phyloP scores from a whole-genome alignment of 2,113 vertebrate species.

The Lagopus muta region DNA sequence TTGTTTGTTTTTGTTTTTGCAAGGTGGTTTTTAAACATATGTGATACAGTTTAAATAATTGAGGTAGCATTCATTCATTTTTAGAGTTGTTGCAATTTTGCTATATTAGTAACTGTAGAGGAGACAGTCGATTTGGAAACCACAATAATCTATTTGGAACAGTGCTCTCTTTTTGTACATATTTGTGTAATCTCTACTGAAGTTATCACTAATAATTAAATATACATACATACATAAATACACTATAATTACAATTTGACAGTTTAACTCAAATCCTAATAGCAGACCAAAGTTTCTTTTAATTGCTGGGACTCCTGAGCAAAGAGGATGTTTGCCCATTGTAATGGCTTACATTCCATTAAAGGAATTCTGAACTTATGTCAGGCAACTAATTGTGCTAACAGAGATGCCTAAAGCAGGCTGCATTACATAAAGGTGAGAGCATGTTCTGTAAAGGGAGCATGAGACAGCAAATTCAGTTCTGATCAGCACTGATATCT shows the following conservation, averaged over 20 bases:
- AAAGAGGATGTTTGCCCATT: not conserved
- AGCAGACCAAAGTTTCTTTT: not conserved
- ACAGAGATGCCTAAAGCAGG: not conserved
- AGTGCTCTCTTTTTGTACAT: not conserved
- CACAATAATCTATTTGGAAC: not conserved
- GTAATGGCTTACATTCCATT: not conserved
- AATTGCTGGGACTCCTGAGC: not conserved
- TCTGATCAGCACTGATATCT: not conserved
- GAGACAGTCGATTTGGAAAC: not conserved
- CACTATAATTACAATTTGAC: not conserved
- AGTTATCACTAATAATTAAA: not conserved
- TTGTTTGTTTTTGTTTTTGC: accelerated
- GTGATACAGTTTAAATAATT: not conserved
- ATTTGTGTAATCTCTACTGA: not conserved
- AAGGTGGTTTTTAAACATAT: not conserved
- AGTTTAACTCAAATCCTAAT: not conserved
- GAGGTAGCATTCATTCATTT: not conserved
- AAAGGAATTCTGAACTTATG: not conserved
- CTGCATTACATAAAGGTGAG: not conserved
- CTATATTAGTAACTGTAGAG: not conserved
- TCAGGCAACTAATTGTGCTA: not conserved
- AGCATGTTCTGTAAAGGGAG: not conserved
- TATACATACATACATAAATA: too few relatives aligned
- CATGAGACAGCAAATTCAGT: not conserved
- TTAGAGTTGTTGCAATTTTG: not conserved